Conservation (phyloP, 92 coral and sea anemone genomes). For the Phenganax stokvisi region DNA sequence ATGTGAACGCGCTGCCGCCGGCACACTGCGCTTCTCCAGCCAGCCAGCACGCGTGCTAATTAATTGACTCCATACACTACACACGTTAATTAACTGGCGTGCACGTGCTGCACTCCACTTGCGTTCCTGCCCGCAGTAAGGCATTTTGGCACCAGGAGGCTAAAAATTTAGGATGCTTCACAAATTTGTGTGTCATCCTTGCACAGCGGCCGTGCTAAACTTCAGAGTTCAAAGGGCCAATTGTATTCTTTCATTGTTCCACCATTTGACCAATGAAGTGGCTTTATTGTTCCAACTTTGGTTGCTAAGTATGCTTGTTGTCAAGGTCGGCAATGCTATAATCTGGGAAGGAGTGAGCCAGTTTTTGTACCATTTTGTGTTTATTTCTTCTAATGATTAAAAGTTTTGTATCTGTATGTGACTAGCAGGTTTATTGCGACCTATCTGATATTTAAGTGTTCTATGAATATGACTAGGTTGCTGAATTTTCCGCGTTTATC, state of each 20-base stretch:
- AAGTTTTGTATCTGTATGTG: background rate
- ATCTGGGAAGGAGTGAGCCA: background rate
- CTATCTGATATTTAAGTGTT: background rate
- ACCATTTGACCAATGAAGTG: conserved; percentile 22
- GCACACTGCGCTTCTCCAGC: too few species aligned
- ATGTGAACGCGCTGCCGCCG: too few species aligned
- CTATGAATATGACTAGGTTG: background rate
- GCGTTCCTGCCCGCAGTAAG: conserved; percentile 33
- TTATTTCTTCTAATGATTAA: background rate
- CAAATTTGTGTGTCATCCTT: conserved; percentile 51
- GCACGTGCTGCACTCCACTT: background rate
- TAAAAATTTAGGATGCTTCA: conserved; percentile 46
- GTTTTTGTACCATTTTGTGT: background rate
- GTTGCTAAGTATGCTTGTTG: conserved; percentile 4
- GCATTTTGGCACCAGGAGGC: conserved; percentile 25
- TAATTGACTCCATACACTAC: too few species aligned
- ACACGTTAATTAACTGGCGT: too few species aligned
- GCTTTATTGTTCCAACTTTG: conserved; percentile 10
- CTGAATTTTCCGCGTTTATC: conserved; percentile 43
- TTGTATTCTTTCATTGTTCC: conserved; percentile 34
- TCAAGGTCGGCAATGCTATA: background rate
- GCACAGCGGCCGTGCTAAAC: conserved; percentile 4
- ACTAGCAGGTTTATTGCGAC: background rate
- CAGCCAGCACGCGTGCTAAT: too few species aligned
- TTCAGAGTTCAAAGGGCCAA: conserved; percentile 5